Percentiles rank a stretch among this genome's conserved stretches.
These are phyloP conservation scores for Cryptocheilus praepositus DNA, from an alignment of 2,888 invertebrate genomes.

Conservation along the genomic window DNA sequence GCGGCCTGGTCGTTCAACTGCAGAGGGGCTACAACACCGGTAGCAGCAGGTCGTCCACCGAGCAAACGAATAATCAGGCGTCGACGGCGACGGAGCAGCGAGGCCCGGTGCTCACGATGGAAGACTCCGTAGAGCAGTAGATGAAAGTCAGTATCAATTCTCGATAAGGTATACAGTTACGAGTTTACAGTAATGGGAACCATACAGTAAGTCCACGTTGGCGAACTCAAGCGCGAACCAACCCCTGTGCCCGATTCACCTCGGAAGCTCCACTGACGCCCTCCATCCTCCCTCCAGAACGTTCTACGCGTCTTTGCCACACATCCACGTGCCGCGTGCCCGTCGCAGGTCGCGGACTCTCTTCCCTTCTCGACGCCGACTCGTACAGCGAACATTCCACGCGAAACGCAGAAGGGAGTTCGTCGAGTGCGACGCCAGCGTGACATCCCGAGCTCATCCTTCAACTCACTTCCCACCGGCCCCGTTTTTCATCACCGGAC, in stretches of 20 bases:
- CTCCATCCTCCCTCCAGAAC: conserved; percentile 14
- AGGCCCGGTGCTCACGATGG: conserved; percentile 66
- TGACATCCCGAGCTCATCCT: too few species aligned
- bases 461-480: too few species aligned
- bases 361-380: neutral
- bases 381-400: too few species aligned
- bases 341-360: neutral
- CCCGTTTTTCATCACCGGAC: too few species aligned
- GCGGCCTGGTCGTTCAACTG: conserved; percentile 71
- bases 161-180: conserved; percentile 43
- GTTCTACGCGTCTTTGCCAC: neutral
- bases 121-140: conserved; percentile 73
- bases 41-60: conserved; percentile 42
- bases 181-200: conserved; percentile 7
- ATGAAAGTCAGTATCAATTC: conserved; percentile 63
- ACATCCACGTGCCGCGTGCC: too few species aligned
- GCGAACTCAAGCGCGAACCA: too few species aligned
- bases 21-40: conserved; percentile 68
- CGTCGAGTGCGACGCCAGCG: too few species aligned
- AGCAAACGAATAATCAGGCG: conserved; percentile 50
- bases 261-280: conserved; percentile 22
- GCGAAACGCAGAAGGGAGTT: too few species aligned
- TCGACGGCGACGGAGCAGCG: conserved; percentile 61
- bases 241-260: neutral
- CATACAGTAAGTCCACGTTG: too few species aligned